These are phyloP conservation scores for Trichogramma evanescens DNA, from an alignment of 2,888 invertebrate species.

Conservation along the genomic window DNA sequence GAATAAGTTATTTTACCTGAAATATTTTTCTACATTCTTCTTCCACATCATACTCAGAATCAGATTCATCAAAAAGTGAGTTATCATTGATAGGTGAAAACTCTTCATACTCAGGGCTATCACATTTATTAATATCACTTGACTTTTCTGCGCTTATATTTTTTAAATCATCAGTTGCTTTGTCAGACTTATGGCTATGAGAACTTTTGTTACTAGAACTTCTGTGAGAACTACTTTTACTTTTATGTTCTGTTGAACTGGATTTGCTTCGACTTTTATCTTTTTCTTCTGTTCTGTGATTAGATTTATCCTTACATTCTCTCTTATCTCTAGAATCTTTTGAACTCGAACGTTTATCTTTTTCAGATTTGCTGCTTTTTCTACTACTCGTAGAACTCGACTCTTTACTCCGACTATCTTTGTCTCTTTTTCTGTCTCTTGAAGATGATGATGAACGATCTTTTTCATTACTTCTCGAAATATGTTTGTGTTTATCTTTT, in stretches of 20 bases:
- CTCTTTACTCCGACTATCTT: conserved; percentile 25
- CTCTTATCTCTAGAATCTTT: conserved; percentile 25
- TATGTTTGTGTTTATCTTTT: conserved; percentile 32
- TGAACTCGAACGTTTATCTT: conserved; percentile 26
- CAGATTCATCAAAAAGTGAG: conserved; percentile 47
- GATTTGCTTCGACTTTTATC: conserved; percentile 34
- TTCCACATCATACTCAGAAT: conserved; percentile 64
- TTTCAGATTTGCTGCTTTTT: conserved; percentile 24
- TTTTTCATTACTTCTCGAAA: conserved; percentile 29
- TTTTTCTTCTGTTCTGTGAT: conserved; percentile 26
- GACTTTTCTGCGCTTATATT: conserved; percentile 23
- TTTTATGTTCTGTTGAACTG: conserved; percentile 32
- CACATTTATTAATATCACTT: conserved; percentile 28
- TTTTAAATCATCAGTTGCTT: conserved; percentile 20
- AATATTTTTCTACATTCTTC: conserved; percentile 82
- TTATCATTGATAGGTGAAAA: conserved; percentile 31
- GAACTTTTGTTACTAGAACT: conserved; percentile 29
- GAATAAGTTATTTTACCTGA: conserved; percentile 53
- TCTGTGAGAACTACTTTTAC: conserved; percentile 31
- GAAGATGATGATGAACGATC: conserved; percentile 29
- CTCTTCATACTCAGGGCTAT: conserved; percentile 27
- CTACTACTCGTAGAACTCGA: conserved; percentile 22
- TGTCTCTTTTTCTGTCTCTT: conserved; percentile 27
- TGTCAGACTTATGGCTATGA: conserved; percentile 35
- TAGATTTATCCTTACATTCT: conserved; percentile 27